Percentiles rank a stretch among this genome's conserved stretches.
phyloP scores from a whole-genome alignment of 2,797 vertebrate species.

The Podarcis siculus region DNA sequence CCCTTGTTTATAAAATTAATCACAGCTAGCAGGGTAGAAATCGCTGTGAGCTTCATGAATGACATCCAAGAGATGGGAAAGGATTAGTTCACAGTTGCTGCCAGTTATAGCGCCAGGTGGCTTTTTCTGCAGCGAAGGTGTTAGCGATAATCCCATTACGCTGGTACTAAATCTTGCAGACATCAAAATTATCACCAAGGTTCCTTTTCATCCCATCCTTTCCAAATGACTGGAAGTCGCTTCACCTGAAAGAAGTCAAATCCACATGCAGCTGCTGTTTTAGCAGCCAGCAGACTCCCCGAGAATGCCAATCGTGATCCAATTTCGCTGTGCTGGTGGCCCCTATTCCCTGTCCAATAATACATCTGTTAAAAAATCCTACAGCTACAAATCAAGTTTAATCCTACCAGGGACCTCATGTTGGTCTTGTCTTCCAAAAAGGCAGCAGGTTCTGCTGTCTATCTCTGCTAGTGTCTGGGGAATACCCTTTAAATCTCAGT shows the following conservation, averaged over 20 bases:
- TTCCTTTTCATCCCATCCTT: conserved; percentile 90
- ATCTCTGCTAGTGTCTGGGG: conserved; percentile 85
- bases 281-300: conserved; percentile 84
- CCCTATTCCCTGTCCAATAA: conserved; percentile 95
- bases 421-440: conserved; percentile 90
- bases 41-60: conserved; percentile 86
- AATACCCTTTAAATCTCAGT: conserved; percentile 89
- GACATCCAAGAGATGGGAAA: conserved; percentile 91
- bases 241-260: conserved; percentile 92
- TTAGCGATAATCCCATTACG: conserved; percentile 93
- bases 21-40: conserved; percentile 92
- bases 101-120: conserved; percentile 90
- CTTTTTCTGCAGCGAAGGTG: conserved; percentile 89
- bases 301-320: conserved; percentile 90
- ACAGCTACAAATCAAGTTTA: conserved; percentile 94
- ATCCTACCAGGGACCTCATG: conserved; percentile 92
- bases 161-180: conserved; percentile 90
- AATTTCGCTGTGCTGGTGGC: conserved; percentile 89
- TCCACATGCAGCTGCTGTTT: conserved; percentile 91
- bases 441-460: conserved; percentile 86
- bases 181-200: conserved; percentile 91
- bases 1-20: conserved; percentile 92
- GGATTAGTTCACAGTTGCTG: conserved; percentile 87
- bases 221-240: conserved; percentile 91
- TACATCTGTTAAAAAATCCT: conserved; percentile 94